A percentile compares a stretch with the other conserved stretches of the same genome.
Evolutionary conservation across 2,113 vertebrate species (phyloP).

Genomic region (Chitala chitala): DNA sequence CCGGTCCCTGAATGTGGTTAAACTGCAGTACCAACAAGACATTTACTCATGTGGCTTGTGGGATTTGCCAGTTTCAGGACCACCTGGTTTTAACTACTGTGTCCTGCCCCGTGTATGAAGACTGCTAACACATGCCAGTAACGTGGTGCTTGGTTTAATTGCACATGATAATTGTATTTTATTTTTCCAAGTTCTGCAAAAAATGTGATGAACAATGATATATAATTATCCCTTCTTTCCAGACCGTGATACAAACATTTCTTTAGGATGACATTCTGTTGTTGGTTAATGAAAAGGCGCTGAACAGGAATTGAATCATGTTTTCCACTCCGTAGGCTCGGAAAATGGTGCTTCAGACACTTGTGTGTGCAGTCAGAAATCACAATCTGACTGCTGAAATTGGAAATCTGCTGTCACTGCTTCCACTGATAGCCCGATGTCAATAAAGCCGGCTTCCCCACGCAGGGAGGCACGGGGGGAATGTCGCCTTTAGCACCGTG

Average conservation of each 20-base stretch:
- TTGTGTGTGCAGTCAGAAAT: conserved; percentile 51
- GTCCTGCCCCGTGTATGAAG: no score
- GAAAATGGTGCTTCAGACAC: conserved; percentile 63
- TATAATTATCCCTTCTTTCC: conserved; percentile 48
- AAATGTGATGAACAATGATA: conserved; percentile 41
- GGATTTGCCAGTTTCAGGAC: conserved; percentile 56
- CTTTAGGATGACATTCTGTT: conserved; percentile 6
- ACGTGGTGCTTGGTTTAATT: conserved; percentile 12
- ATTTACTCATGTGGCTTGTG: conserved; percentile 57
- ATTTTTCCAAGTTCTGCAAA: conserved; percentile 26
- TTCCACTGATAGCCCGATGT: conserved; percentile 57
- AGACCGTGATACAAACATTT: conserved; percentile 47
- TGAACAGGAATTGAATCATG: conserved; percentile 66
- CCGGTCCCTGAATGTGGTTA: conserved; percentile 85
- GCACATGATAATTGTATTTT: conserved; percentile 15
- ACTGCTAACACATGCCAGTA: no score
- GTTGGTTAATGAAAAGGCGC: conserved; percentile 45
- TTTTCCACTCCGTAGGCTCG: conserved; percentile 62
- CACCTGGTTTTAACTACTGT: conserved; percentile 49
- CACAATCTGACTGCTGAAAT: conserved; percentile 61
- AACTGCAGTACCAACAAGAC: conserved; percentile 66
- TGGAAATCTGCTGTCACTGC: conserved; percentile 61
- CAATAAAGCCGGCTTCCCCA: conserved; percentile 61
- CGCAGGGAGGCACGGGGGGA: conserved; percentile 45
- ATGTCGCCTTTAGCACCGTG: conserved; percentile 37